Base-by-base conservation (phyloP, 2,888 invertebrate genomes). In the Megalurothrips usitatus region DNA sequence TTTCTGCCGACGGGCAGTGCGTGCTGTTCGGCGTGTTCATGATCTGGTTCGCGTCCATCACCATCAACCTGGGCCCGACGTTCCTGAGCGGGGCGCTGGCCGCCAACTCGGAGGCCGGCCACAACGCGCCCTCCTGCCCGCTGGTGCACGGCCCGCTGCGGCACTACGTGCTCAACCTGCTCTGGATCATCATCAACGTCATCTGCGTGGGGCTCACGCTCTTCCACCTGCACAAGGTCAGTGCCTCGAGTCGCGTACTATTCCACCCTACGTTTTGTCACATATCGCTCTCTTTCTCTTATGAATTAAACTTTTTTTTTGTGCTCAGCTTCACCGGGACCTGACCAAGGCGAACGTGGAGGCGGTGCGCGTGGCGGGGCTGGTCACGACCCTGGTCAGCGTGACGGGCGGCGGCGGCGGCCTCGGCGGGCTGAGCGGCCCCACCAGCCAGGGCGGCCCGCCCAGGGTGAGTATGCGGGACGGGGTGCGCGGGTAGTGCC, bases 41-140 rank as follows among this genome's bases (percentile, higher is more conserved):
- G 93, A 96, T 96, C 86, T 96, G 96, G 96, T 96, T 96, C 88
- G 94, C 95, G 81, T 94, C 94, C 84, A 93, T 96, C 86, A 94
- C 96, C 80, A 94, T 96, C 87, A 96, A 96, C 89, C 91, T 96
- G 84, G 96, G 96, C 47, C 95, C 95, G 49, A 95, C 95, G 58
- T 94, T 95, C 88, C 89, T 95, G 85, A 94, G 92, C 86, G 95
- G 95, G 80, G 95, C 94, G 78, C 88, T 95, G 83, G 94, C 94
- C 17, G 94, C 94, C 82, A 94, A 94, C 85, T 92, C 93, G 9
- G 93, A 94, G 83, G 91, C 92, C 82, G 91, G 91, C 23, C 93
- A 94, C 84, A 93, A 94, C 85, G 91, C 94, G 0, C 95, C 95
- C 17, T 93, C 94, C 81, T 96, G 96, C 86, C 95, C 96, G 3